Base-by-base conservation (phyloP, 2,113 vertebrate genomes). In the Melospiza georgiana region DNA sequence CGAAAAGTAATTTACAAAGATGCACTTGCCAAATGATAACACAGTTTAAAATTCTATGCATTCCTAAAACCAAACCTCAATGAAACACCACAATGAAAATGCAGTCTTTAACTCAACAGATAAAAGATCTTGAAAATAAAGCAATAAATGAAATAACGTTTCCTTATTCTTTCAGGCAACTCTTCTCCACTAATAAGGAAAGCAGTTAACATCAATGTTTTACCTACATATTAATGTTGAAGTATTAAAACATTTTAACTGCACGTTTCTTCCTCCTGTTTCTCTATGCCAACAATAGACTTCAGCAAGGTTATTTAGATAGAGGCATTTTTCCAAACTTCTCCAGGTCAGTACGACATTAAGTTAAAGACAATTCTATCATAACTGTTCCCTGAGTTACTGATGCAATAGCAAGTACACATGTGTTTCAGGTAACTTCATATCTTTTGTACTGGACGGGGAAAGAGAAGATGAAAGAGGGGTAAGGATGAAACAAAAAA, bases 31-130 rank as follows among this genome's bases (percentile, higher is more conserved):
- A 86, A 81, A 80, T 25, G 59, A 35, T n/a, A 93, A 87, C 15
- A 18, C 21, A 55, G 18, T 52, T 79, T 46, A 79, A 77, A 89
- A 94, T 80, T 67, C 67, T 30, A 55, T 15, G 17, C 22, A 44
- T 87, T 91, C 54, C 66, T 35, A 94, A 94, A 96, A 46, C 11
- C 43, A 88, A 88, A 91, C 31, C 62, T 48, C 67, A 28, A n/a
- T 5, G 6, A 61, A 96, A 86, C 23, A 71, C 12, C 16, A 89
- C 73, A 87, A 73, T 73, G 28, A 31, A 89, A 95, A 77, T 13
- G 16, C 3, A 52, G 13, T 39, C 23, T 59, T 85, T 46, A n/a
- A 68, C 10, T 73, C n/a, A 57, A 89, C 2, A 2, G n/a, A 67
- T 43, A 73, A 75, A 69, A 85, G 25, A 84, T 20, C 52, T 59